Conservation (phyloP, 1,140 invertebrate genomes). For the Ooceraea biroi region DNA sequence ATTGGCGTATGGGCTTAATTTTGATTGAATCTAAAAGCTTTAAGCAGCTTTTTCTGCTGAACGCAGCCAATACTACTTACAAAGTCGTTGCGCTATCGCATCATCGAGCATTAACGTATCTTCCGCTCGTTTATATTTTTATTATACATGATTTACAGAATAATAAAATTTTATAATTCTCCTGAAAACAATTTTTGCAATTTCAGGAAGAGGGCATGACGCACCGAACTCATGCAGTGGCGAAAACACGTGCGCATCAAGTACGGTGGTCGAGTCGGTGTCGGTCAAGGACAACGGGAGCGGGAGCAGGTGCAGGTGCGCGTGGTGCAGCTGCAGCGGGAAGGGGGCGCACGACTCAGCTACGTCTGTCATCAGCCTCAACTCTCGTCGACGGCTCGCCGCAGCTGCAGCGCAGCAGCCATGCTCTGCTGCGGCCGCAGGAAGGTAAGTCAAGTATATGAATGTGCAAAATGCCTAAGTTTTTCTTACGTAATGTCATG, state of each 20-base stretch:
- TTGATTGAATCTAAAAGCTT: no score
- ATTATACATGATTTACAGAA: no score
- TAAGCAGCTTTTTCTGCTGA: no score
- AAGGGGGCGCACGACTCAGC: constrained; percentile 83
- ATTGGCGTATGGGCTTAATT: no score
- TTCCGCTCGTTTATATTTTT: no score
- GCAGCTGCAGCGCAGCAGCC: constrained; percentile 84
- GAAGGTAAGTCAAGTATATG: constrained; percentile 88
- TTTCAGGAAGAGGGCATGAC: constrained; percentile 86
- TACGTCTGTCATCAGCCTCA: constrained; percentile 85
- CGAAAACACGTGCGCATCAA: constrained; percentile 87
- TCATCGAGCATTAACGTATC: no score
- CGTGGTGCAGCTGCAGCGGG: constrained; percentile 85
- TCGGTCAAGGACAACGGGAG: constrained; percentile 85
- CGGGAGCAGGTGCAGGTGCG: constrained; percentile 84
- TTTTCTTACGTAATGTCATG: no score
- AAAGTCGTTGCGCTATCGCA: no score
- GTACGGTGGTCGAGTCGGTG: constrained; percentile 87
- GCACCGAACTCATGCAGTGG: constrained; percentile 86
- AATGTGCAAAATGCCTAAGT: not conserved
- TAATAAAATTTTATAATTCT: no score
- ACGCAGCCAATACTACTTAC: no score
- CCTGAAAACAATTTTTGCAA: no score
- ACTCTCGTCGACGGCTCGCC: constrained; percentile 81
- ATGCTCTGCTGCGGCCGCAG: constrained; percentile 95